Base-by-base conservation (phyloP, 2,113 vertebrate species). In the Herpailurus yagouaroundi region DNA sequence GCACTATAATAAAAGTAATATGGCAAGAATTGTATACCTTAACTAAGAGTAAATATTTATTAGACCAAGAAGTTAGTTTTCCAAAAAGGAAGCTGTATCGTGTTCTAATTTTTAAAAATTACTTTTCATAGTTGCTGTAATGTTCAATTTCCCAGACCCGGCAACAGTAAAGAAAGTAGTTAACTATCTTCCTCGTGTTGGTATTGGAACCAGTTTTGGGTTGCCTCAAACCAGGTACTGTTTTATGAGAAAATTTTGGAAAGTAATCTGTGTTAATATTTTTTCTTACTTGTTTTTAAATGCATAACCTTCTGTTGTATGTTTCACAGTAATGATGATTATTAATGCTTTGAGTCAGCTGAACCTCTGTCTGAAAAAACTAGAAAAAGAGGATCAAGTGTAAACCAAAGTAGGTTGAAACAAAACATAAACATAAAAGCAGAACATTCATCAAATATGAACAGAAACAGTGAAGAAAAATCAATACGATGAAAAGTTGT, bases 61-160 rank as follows among this genome's bases (percentile, higher is more conserved):
- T 95, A 36, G 16, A 21, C 11, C 41, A 98, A 89, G 83, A 98
- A 96, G 19, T 84, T 18, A 50, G 4, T 96, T 94, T 97, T 87
- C 57, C 91, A 94, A 88, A 89, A 82, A 31, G 81, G 18, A 95
- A 97, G 41, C 94, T 27, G 73, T 93, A 14, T 45, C 2, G 0
- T 91, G 8, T 98, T 98, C 95, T 77, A 93, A 96, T 71, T 98
- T 96, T 45, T 60, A 13, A 63, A 96, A 94, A 92, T 96, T 68
- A 74, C 87, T 97, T 79, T 98, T 95, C 93, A 76, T 98, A 99
- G 99, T 99, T 87, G 99, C 99, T 45, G 99, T 99, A 97, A 99
- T 99, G 99, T 99, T 99, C 98, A 99, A 99, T 99, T 99, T 99
- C 94, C 99, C 99, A 92, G 99, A 99, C 93, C 97, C 99, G 88